A percentile compares a stretch with the other conserved stretches of the same genome.
Conservation (phyloP, 1,140 invertebrate species). For the Aphis gossypii region DNA sequence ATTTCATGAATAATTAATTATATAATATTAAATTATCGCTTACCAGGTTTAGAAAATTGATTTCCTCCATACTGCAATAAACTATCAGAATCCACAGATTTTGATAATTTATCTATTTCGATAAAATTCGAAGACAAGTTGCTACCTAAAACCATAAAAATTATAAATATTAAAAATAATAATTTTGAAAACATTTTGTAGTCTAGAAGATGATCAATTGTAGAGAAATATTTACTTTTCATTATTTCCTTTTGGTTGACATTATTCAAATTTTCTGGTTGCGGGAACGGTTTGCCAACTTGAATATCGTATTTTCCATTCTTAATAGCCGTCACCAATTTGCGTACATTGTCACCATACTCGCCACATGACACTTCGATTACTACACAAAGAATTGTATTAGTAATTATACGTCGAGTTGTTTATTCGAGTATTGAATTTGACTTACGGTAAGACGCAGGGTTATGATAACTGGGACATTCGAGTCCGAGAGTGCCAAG, state of each 20-base stretch:
- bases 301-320: conserved; percentile 82
- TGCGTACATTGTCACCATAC: conserved; percentile 88
- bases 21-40: not conserved
- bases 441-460: conserved; percentile 89
- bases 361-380: conserved; percentile 95
- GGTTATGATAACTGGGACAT: conserved; percentile 94
- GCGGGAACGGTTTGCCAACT: conserved; percentile 71
- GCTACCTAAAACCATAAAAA: not conserved
- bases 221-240: conserved; percentile 34
- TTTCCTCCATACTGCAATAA: conserved; percentile 36
- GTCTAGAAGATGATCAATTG: no score
- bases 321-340: conserved; percentile 81
- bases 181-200: not conserved
- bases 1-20: not conserved
- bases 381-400: conserved; percentile 66
- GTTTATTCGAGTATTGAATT: not conserved
- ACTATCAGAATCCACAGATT: conserved; percentile 31
- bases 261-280: conserved; percentile 72
- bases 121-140: conserved; percentile 45
- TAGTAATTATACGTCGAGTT: not conserved
- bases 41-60: conserved; percentile 26
- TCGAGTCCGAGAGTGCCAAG: conserved; percentile 77
- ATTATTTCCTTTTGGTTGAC: conserved; percentile 68
- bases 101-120: conserved; percentile 43
- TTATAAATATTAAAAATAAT: not conserved